A percentile compares a stretch with the other conserved stretches of the same genome.
These are phyloP conservation scores for Coptodon bakossiorum DNA, from an alignment of 2,113 vertebrate species.

Conservation along the genomic window DNA sequence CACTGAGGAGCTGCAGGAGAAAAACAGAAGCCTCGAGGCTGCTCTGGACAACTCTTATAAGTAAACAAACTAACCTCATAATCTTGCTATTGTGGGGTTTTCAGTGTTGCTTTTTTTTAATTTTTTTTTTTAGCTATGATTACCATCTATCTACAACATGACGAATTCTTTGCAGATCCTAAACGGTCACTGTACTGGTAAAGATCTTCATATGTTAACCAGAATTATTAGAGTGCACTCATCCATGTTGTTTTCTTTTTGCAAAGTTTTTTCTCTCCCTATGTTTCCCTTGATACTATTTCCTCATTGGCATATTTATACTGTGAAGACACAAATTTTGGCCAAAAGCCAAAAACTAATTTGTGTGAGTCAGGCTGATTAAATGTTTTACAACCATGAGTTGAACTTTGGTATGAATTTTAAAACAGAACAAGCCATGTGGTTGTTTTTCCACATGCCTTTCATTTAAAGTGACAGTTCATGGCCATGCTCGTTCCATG, in stretches of 20 bases:
- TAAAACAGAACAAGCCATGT: neutral
- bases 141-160: neutral
- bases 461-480: neutral
- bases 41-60: conserved; percentile 89
- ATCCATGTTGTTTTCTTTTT: neutral
- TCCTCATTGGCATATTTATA: neutral
- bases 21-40: conserved; percentile 85
- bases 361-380: neutral
- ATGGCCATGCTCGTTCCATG: neutral
- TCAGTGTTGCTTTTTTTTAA: neutral
- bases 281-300: neutral
- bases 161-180: neutral
- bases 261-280: neutral
- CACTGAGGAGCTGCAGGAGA: conserved; percentile 84
- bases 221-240: neutral
- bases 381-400: neutral
- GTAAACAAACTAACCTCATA: conserved; percentile 58
- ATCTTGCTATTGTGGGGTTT: neutral
- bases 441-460: neutral
- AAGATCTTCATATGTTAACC: neutral
- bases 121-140: neutral
- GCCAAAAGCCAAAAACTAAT: neutral
- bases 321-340: neutral
- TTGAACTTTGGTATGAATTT: neutral
- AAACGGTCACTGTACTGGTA: neutral